Percentiles rank a stretch among this genome's conserved stretches.
phyloP scores from a whole-genome alignment of 1,140 invertebrate genomes.

The Leptinotarsa lineolata region DNA sequence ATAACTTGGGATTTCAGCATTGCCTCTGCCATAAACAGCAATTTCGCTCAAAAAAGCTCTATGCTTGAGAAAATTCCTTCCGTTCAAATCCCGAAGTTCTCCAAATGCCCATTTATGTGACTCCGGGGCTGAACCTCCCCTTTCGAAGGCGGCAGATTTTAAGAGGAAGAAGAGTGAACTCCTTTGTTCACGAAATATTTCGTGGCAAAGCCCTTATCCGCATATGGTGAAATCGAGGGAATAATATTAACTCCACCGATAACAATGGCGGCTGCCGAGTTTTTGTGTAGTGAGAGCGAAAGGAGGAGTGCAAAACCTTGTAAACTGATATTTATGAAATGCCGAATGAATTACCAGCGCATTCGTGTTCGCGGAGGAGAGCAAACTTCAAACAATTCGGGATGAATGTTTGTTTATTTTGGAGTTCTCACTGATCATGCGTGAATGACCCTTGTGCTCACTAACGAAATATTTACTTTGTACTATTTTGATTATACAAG shows the following conservation, averaged over 20 bases:
- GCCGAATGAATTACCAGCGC: neutral
- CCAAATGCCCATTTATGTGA: slow-evolving; percentile 10
- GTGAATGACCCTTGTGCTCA: no score
- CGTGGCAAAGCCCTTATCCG: slow-evolving; percentile 3
- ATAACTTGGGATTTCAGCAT: neutral
- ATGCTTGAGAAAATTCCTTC: neutral
- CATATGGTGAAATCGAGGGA: slow-evolving; percentile 18
- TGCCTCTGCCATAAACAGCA: neutral
- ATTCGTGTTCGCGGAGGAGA: neutral
- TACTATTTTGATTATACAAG: no score
- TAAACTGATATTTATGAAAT: slow-evolving; percentile 9
- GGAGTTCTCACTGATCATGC: neutral
- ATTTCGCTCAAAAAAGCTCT: neutral
- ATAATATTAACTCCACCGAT: slow-evolving; percentile 16
- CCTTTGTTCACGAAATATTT: slow-evolving; percentile 14
- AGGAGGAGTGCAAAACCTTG: neutral
- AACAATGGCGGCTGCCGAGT: slow-evolving; percentile 7
- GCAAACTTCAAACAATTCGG: neutral
- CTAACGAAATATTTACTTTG: no score
- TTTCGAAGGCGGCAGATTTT: neutral
- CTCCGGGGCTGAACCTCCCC: neutral
- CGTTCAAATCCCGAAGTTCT: slow-evolving; percentile 3
- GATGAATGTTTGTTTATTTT: neutral
- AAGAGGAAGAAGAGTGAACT: slow-evolving; percentile 1
- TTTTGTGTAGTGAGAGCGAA: slow-evolving; percentile 2